Evolutionary conservation across 2,113 vertebrate species (phyloP), one percentile per base, ranked within the genome.

Genomic region (Choloepus hoffmanni): DNA sequence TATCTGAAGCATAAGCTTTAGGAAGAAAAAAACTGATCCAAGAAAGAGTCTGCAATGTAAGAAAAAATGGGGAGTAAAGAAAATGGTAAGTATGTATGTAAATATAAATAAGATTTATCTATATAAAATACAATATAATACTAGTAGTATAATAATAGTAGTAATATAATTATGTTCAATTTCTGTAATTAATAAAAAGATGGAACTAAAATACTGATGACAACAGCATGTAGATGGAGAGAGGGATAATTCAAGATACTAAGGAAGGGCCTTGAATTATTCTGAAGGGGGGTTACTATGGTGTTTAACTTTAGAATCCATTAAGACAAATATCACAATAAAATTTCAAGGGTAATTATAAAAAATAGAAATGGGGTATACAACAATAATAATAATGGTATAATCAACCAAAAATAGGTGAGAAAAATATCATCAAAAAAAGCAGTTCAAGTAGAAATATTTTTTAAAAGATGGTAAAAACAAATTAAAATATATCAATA

Each of bases 401-500:
- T 5, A 96, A 60, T 45, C 36, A 95, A 85, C 14, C 74, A 95
- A 93, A 65, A 60, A 78, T 48, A 72, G 50, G 28, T 76, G 45
- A 72, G 30, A 63, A 83, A 84, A 77, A 70, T 30, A 70, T 28
- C 11, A 26, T 63, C 36, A 63, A 33, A 77, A 85, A 73, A 95
- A 65, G 16, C 40, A 43, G 36, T 83, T 83, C 53, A 84, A 93
- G 67, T 8, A 78, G 53, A 76, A 89, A 58, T 50, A 11, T 70
- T 87, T 83, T 72, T 58, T 89, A 90, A 62, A 95, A 90, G 62
- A 28, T 23, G 67, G 43, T 19, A 92, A 72, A 96, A 78, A 93
- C 67, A 86, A 76, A 92, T 81, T 90, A 63, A 88, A 28, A 48
- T 60, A 91, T 65, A 43, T 84, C 63, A 93, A 55, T 78, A 70